These are phyloP conservation scores for Carettochelys insculpta DNA, from an alignment of 2,113 vertebrate species.

Conservation along the genomic window DNA sequence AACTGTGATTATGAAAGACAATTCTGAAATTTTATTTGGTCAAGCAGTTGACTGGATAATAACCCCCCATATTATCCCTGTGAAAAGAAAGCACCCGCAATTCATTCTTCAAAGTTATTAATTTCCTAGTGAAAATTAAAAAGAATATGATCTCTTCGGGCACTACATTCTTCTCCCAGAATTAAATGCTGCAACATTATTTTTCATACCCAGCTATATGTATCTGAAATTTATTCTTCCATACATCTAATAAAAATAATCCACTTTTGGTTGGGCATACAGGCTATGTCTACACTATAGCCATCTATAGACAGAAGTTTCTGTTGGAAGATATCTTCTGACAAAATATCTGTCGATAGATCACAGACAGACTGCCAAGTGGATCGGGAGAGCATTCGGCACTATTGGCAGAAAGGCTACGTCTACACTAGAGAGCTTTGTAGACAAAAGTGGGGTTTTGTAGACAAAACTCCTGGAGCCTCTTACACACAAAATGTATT, in stretches of 20 bases:
- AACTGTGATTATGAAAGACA: not conserved
- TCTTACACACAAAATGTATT: no score
- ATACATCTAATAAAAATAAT: not conserved
- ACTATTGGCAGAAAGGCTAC: no score
- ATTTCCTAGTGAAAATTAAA: not conserved
- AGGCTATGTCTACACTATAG: no score
- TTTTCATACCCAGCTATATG: not conserved
- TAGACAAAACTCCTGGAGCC: no score
- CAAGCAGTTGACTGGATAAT: rapidly evolving
- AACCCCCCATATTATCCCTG: not conserved
- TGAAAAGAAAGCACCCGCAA: rapidly evolving
- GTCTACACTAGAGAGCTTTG: no score
- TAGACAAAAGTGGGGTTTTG: no score
- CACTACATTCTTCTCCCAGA: not conserved
- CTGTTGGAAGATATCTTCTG: no score
- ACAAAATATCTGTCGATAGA: no score
- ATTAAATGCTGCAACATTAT: not conserved
- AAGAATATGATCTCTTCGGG: not conserved
- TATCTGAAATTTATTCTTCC: not conserved
- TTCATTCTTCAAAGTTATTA: not conserved
- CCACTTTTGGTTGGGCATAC: not conserved
- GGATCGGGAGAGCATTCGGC: no score
- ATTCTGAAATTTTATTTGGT: not conserved
- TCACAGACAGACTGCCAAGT: no score
- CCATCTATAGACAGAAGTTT: no score